Base-by-base conservation (phyloP, 1,140 invertebrate genomes). In the Pteromalus puparum region DNA sequence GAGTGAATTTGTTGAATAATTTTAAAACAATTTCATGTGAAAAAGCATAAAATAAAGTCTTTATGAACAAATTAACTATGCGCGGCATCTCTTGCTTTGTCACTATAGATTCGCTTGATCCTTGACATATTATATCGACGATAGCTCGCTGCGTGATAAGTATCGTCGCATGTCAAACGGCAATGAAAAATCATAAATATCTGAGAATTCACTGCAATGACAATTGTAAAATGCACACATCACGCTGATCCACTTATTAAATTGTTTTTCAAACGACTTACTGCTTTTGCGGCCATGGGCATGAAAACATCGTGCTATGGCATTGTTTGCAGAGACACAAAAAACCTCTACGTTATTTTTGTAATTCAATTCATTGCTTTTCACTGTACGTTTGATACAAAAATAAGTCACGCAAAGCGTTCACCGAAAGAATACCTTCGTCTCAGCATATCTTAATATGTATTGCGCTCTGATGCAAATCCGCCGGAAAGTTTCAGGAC, bases 401-500 rank as follows among this genome's bases (percentile, higher is more conserved):
- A 42, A 42, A 42, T 42, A 0, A 42, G 30, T 10, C 34, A 24
- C 38, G 7, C 10, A 2, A 46, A n/a, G 42, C 24, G 34, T 30
- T 13, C 7, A 68, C 10, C 30, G 6, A 79, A 24, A 42, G n/a
- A n/a, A n/a, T n/a, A n/a, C n/a, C n/a, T n/a, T n/a, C 13, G 48
- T 48, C 38, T 30, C 9, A 9, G 13, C 34, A 21, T 30, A 13
- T 13, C 26, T 21, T n/a, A 6, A 24, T n/a, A 15, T 34, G 34
- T 10, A 28, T 28, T 78, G 30, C 30, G 5, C 38, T 0, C 65
- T 83, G 73, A 79, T 83, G 82, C 75, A 84, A 84, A 79, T 84
- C 67, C 46, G 21, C 4, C 38, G 46, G 65, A 73, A 84, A 73
- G 67, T 83, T 78, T 83, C 76, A 79, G 68, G 48, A 84, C 83